Evolutionary conservation across 2,113 vertebrate genomes (phyloP).

Genomic region (Chloebia gouldiae): DNA sequence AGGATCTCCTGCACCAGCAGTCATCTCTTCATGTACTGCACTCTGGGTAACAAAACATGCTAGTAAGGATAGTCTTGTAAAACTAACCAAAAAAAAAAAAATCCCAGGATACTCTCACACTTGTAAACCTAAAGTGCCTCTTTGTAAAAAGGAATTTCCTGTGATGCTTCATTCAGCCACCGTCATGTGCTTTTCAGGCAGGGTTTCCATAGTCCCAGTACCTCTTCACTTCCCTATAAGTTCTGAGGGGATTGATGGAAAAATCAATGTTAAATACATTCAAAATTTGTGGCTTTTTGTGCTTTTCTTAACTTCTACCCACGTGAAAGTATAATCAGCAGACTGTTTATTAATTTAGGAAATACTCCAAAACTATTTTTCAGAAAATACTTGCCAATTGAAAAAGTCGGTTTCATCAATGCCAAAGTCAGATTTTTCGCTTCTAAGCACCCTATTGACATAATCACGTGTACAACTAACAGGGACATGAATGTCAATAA

Average conservation of each 20-base stretch:
- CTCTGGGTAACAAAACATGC: background rate
- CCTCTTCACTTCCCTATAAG: background rate
- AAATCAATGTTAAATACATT: background rate
- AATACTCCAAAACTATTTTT: background rate
- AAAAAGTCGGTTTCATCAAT: background rate
- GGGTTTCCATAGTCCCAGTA: background rate
- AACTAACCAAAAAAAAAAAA: background rate
- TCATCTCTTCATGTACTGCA: background rate
- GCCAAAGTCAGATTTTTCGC: background rate
- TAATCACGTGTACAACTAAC: background rate
- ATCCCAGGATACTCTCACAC: fast-evolving
- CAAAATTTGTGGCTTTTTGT: background rate
- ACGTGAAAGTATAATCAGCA: background rate
- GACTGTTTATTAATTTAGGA: background rate
- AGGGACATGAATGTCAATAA: fast-evolving
- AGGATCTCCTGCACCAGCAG: background rate
- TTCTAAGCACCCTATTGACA: background rate
- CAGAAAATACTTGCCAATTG: background rate
- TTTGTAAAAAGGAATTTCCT: background rate
- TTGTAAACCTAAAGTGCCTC: background rate
- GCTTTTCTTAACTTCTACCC: background rate
- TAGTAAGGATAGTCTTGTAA: background rate
- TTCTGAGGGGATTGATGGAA: background rate
- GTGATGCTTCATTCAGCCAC: background rate
- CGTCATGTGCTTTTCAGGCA: fast-evolving